Base-by-base conservation (phyloP, 1,140 invertebrate species). In the Aphaenogaster rudis region DNA sequence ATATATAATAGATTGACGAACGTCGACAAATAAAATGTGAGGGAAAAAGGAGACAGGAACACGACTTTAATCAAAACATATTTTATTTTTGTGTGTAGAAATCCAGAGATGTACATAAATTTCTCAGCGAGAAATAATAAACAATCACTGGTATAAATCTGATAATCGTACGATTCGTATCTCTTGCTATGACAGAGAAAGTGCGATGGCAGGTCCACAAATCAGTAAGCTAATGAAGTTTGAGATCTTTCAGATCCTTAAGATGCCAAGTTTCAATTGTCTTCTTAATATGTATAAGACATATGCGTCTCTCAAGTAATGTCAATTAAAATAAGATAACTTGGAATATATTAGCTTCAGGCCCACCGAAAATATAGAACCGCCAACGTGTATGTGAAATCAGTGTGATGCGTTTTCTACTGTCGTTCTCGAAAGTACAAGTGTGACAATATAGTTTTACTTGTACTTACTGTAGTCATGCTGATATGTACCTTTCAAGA, bases 51-150 rank as follows among this genome's bases (percentile, higher is more conserved):
- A 2, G 13, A 76, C 9, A 33, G n/a, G 9, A 1, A 76, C n/a
- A 42, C 13, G 39, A 15, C 15, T 21, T 76, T 57, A 76, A 76
- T 76, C 36, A 63, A 63, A 57, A 76, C 52, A 76, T 59, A 59
- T 63, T 76, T 42, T 57, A 76, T 59, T 52, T 54, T 59, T 59
- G n/a, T 76, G 52, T 59, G 8, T 76, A 54, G 6, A 76, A 76
- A 76, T 59, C 3, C 72, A 76, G n/a, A 76, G 6, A 52, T 59
- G 42, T 13, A 57, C n/a, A 42, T 15, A 76, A 28, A 76, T 57
- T 76, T 63, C 33, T 76, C 5, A 39, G n/a, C 33, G 15, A 0
- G 9, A 76, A 39, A 57, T 39, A 52, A 72, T 42, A n/a, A 36
- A 36, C n/a, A 39, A 76, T 57, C 7, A 57, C 17, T 42, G 11